Conservation (phyloP, 2,113 vertebrate genomes). For the Ranitomeya imitator region DNA sequence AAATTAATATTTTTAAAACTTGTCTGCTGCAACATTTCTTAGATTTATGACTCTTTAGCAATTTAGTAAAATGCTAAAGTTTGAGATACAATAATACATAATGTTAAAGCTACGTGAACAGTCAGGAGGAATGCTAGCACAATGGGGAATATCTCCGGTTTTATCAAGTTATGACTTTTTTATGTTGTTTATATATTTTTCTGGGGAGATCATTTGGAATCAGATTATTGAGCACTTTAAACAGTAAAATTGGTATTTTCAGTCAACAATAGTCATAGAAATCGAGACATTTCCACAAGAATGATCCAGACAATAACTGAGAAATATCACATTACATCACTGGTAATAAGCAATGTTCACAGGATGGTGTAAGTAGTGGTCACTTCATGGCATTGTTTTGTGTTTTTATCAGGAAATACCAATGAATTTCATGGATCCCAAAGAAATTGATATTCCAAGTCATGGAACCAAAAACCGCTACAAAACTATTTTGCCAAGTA, state of each 20-base stretch:
- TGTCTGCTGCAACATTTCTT: background rate
- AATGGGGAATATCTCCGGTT: background rate
- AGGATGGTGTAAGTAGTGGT: background rate
- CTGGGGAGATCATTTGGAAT: background rate
- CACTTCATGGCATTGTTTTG: slow-evolving; percentile 23
- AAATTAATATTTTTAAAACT: background rate
- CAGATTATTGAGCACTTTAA: background rate
- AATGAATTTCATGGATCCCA: slow-evolving; percentile 98
- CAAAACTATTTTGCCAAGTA: slow-evolving; percentile 97
- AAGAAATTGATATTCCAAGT: slow-evolving; percentile 90
- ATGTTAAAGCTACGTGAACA: background rate
- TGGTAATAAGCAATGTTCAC: background rate
- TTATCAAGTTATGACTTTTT: background rate
- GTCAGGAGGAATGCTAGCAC: background rate
- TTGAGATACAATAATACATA: background rate
- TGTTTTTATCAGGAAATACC: slow-evolving; percentile 89
- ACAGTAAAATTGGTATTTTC: background rate
- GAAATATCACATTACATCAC: background rate
- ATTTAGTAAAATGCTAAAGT: no score
- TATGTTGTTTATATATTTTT: background rate
- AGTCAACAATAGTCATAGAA: background rate
- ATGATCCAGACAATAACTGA: background rate
- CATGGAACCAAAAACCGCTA: slow-evolving; percentile 96
- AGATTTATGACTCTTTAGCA: background rate
- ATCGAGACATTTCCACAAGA: background rate